Percentiles rank a stretch among this genome's conserved stretches.
Conservation (phyloP, 2,888 invertebrate genomes). For the Eucriotettix oculatus region DNA sequence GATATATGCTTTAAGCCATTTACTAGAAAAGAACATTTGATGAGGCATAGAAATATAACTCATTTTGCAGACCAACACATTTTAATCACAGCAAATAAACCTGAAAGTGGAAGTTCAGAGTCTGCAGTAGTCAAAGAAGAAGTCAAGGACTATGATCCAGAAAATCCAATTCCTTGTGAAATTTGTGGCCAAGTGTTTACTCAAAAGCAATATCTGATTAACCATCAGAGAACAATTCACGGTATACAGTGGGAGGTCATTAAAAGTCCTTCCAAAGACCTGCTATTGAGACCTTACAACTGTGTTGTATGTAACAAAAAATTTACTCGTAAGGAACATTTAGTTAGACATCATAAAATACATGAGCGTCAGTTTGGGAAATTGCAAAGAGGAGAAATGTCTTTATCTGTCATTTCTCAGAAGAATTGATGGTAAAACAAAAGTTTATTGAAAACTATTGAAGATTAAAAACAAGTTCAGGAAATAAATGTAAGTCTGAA, state of each 20-base stretch:
- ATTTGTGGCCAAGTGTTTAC: slow-evolving; percentile 16
- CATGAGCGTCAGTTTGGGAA: slow-evolving; percentile 9
- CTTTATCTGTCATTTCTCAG: neutral
- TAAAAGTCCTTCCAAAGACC: neutral
- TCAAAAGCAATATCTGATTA: slow-evolving; percentile 12
- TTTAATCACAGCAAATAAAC: too few relatives aligned
- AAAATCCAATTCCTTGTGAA: neutral
- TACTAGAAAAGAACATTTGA: slow-evolving; percentile 15
- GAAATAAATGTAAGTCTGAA: too few relatives aligned
- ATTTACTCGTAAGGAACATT: slow-evolving; percentile 16
- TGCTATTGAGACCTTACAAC: slow-evolving; percentile 12
- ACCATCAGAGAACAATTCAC: slow-evolving; percentile 12
- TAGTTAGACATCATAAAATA: slow-evolving; percentile 15
- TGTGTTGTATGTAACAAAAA: slow-evolving; percentile 15
- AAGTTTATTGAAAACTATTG: too few relatives aligned
- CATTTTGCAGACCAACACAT: neutral
- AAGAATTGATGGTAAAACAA: too few relatives aligned
- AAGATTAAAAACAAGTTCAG: too few relatives aligned
- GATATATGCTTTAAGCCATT: slow-evolving; percentile 15
- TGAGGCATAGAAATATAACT: slow-evolving; percentile 3
- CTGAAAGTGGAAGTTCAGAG: neutral
- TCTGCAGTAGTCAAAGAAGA: neutral
- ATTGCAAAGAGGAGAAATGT: neutral
- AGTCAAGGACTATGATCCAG: neutral
- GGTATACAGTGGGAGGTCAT: neutral